Percentiles rank a stretch among this genome's conserved stretches.
These are phyloP conservation scores for Mirza zaza DNA, from an alignment of 2,113 vertebrate species.

Conservation along the genomic window DNA sequence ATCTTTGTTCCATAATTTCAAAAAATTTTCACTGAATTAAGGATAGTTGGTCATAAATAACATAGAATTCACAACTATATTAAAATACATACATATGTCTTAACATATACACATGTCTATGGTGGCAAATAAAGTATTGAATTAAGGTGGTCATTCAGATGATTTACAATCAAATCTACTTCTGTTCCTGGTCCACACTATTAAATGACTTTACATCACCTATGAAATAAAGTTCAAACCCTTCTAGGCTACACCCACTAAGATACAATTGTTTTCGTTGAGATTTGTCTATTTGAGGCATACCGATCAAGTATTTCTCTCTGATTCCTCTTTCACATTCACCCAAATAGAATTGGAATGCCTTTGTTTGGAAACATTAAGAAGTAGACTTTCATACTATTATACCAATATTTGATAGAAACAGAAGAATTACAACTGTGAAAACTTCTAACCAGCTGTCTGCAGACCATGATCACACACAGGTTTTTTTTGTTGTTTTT, in stretches of 20 bases:
- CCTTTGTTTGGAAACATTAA: neutral
- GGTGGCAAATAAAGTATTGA: neutral
- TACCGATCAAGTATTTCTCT: neutral
- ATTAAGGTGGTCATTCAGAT: neutral
- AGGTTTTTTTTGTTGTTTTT: no score
- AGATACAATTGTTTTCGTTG: neutral
- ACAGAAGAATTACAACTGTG: neutral
- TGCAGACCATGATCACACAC: neutral
- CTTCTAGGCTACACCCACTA: rapidly evolving
- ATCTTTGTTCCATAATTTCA: neutral
- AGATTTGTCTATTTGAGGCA: neutral
- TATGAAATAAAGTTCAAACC: neutral
- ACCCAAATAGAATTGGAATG: neutral
- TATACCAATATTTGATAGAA: neutral
- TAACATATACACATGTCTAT: neutral
- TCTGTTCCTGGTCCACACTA: neutral
- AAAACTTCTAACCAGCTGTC: neutral
- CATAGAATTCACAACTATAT: neutral
- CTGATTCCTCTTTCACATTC: neutral
- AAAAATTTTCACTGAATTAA: neutral
- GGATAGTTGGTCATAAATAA: neutral
- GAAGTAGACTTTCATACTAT: neutral
- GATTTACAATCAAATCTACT: neutral
- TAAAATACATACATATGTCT: neutral
- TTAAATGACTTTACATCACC: neutral